Base-by-base conservation (phyloP, 2,888 invertebrate genomes). In the Ellobium chinense region DNA sequence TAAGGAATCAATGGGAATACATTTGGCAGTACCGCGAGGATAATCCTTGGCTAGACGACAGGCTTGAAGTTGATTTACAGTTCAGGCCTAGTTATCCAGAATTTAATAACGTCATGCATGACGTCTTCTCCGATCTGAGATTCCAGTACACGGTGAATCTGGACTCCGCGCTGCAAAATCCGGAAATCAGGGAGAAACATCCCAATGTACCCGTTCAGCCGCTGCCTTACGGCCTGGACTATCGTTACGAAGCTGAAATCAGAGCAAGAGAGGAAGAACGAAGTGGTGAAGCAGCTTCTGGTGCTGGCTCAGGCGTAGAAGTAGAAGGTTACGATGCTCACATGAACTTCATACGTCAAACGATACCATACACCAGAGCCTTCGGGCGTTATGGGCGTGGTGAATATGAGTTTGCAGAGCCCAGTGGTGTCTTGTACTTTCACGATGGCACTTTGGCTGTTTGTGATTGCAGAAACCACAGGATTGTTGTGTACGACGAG, bases 291-390 rank as follows among this genome's bases (percentile, higher is more conserved):
- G 21, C 5, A 27, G 58, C 46, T 7, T 21, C 31, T 3, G 39
- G 36, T 14, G 39, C 63, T 29, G n/a, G 27, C 1, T 21, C 31
- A 1, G 63, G 63, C 0, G 39, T n/a, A 1, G 5, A 1, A 2
- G 2, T 9, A 14, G 37, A 29, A 21, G 29, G 24, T 27, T 31
- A 24, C 12, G 66, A 56, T 9, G 9, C 29, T 31, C 29, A 36
- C 21, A 18, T 3, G 18, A 7, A 66, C 34, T 76, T 65, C 54
- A 29, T 12, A 7, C 27, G 99, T 46, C 98, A 99, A 93, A 99
- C 99, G 93, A 99, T 99, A 99, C 99, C 99, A 90, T 99, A 99
- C 92, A 99, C 99, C 92, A 99, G 99, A 95, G 99, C 99, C 94
- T 99, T 99, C 93, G 99, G 99, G 3, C 99, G 99, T 93, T 99